Evolutionary conservation across 2,888 invertebrate species (phyloP).

Genomic region (Ornithoptera alexandrae): DNA sequence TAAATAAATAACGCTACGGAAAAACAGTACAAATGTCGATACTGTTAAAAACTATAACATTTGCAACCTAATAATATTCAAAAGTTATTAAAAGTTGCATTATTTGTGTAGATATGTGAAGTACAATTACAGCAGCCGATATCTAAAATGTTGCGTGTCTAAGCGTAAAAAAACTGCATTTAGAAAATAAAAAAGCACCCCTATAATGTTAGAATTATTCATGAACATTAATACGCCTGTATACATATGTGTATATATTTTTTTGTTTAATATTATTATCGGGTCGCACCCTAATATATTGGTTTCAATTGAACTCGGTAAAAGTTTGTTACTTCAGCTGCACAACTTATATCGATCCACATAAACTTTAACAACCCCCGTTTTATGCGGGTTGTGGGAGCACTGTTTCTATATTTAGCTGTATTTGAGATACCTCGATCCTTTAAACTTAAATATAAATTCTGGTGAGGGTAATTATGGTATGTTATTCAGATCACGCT

Average conservation of each 20-base stretch:
- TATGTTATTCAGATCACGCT: conserved; percentile 1
- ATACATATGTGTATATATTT: background rate
- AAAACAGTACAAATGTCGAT: no score
- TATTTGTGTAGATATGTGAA: no score
- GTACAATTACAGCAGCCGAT: no score
- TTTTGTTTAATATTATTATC: background rate
- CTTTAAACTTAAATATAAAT: background rate
- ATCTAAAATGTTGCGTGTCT: background rate
- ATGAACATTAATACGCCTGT: background rate
- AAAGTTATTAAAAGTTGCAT: no score
- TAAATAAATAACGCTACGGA: background rate
- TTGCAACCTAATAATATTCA: no score
- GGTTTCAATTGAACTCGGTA: conserved; percentile 6
- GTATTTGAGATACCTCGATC: conserved; percentile 1
- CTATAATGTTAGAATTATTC: background rate
- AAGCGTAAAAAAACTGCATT: background rate
- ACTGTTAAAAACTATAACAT: no score
- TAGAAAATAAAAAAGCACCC: background rate
- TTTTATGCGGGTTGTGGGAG: background rate
- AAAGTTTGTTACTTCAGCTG: conserved; percentile 10
- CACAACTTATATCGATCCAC: conserved; percentile 5
- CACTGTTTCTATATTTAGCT: conserved; percentile 18
- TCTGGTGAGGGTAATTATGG: conserved; percentile 1
- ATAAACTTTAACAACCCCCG: conserved; percentile 9
- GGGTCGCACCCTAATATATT: background rate